phyloP scores from a whole-genome alignment of 2,113 vertebrate species.

The Paratilapia polleni region DNA sequence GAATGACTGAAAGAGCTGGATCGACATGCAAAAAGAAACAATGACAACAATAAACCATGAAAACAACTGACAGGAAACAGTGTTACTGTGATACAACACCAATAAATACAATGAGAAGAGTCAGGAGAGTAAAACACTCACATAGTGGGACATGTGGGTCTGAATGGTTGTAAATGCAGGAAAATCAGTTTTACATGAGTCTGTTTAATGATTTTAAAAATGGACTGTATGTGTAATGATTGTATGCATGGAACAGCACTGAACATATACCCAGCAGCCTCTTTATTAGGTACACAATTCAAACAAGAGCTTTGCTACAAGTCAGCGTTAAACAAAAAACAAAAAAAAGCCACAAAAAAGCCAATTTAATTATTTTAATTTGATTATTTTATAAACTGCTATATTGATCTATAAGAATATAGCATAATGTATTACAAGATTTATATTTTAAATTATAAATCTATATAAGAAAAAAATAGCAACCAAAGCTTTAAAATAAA shows the following conservation, averaged over 20 bases:
- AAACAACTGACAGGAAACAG: neutral
- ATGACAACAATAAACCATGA: neutral
- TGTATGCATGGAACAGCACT: neutral
- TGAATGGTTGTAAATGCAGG: neutral
- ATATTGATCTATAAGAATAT: too few species aligned
- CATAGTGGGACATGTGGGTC: neutral
- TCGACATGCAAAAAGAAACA: constrained; percentile 31
- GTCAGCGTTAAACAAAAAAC: too few species aligned
- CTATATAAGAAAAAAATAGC: too few species aligned
- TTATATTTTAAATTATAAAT: too few species aligned
- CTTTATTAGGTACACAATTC: too few species aligned
- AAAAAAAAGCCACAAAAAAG: too few species aligned
- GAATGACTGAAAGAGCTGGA: neutral
- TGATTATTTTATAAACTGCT: too few species aligned
- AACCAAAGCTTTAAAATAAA: too few species aligned
- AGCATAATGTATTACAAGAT: too few species aligned
- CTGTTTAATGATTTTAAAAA: neutral
- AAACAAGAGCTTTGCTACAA: too few species aligned
- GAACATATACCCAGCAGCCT: neutral
- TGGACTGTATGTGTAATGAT: fast-evolving
- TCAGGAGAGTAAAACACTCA: neutral
- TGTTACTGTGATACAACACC: neutral
- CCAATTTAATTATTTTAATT: too few species aligned
- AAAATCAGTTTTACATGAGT: neutral
- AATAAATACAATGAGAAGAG: neutral